Conservation (phyloP, 2,888 invertebrate species). For the Catocala sponsa region DNA sequence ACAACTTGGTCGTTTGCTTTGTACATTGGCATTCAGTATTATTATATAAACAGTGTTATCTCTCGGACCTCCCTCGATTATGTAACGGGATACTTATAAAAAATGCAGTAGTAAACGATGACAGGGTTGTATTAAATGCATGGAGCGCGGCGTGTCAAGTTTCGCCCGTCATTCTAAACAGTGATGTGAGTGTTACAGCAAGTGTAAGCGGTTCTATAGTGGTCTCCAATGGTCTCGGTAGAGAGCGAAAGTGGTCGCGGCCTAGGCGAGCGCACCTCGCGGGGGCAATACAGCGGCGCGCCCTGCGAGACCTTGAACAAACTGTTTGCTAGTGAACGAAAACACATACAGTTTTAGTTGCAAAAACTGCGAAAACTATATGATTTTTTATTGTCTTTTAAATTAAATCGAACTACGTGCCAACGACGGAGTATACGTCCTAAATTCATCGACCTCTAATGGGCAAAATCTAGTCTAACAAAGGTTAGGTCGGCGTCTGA, state of each 20-base stretch:
- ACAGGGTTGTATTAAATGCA: constrained; percentile 36
- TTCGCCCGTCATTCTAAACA: constrained; percentile 45
- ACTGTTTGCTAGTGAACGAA: constrained; percentile 44
- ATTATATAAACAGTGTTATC: constrained; percentile 35
- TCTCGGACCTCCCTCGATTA: constrained; percentile 43
- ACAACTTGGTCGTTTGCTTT: constrained; percentile 25
- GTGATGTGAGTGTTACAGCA: constrained; percentile 46
- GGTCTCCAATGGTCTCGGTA: constrained; percentile 63
- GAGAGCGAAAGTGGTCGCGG: constrained; percentile 81
- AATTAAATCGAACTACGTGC: background rate
- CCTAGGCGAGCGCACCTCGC: constrained; percentile 67
- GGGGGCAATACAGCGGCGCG: constrained; percentile 47
- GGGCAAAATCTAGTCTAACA: constrained; percentile 25
- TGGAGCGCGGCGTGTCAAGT: constrained; percentile 37
- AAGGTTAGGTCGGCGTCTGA: constrained; percentile 19
- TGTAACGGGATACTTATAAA: constrained; percentile 37
- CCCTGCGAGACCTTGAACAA: constrained; percentile 59
- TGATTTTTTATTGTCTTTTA: background rate
- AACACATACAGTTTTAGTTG: constrained; percentile 26
- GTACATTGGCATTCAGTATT: constrained; percentile 16
- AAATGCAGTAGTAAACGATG: constrained; percentile 39
- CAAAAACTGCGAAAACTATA: constrained; percentile 21
- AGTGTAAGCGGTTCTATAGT: constrained; percentile 54
- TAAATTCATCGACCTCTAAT: constrained; percentile 24
- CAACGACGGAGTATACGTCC: constrained; percentile 11